phyloP scores from a whole-genome alignment of 2,888 invertebrate genomes.

The Zele albiditarsus region DNA sequence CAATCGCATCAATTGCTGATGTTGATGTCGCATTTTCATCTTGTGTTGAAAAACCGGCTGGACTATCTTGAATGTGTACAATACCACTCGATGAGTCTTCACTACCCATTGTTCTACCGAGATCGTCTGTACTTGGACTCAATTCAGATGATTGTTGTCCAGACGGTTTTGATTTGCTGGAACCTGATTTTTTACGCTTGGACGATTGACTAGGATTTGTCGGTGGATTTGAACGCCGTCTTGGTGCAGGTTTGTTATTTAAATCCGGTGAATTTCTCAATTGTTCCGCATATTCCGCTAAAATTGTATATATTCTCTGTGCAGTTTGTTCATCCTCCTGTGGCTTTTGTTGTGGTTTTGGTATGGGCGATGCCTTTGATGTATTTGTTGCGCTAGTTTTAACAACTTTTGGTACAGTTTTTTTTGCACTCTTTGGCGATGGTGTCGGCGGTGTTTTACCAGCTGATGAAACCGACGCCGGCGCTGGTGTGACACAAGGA shows the following conservation, averaged over 20 bases:
- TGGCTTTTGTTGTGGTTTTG: slow-evolving; percentile 82
- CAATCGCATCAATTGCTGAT: slow-evolving; percentile 55
- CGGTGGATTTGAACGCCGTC: slow-evolving; percentile 83
- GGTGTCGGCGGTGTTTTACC: slow-evolving; percentile 74
- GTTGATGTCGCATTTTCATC: slow-evolving; percentile 62
- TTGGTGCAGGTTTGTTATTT: slow-evolving; percentile 87
- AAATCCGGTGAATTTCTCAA: slow-evolving; percentile 85
- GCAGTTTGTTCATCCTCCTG: slow-evolving; percentile 88
- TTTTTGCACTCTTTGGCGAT: slow-evolving; percentile 69
- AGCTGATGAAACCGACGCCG: slow-evolving; percentile 71
- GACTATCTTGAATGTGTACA: slow-evolving; percentile 70
- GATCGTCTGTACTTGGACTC: slow-evolving; percentile 80
- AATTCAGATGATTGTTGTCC: slow-evolving; percentile 74
- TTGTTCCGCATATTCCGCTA: slow-evolving; percentile 87
- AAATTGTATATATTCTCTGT: slow-evolving; percentile 84
- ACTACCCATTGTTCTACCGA: slow-evolving; percentile 81
- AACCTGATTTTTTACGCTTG: slow-evolving; percentile 81
- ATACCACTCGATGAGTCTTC: slow-evolving; percentile 85
- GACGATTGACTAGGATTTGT: slow-evolving; percentile 81
- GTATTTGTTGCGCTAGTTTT: slow-evolving; percentile 77
- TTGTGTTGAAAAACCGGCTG: slow-evolving; percentile 68
- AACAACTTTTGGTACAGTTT: slow-evolving; percentile 75
- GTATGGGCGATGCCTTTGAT: slow-evolving; percentile 79
- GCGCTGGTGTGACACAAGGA: slow-evolving; percentile 76
- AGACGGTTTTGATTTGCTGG: slow-evolving; percentile 76